phyloP scores from a whole-genome alignment of 1,140 invertebrate species.

The Pygmarrhopalites habei region DNA sequence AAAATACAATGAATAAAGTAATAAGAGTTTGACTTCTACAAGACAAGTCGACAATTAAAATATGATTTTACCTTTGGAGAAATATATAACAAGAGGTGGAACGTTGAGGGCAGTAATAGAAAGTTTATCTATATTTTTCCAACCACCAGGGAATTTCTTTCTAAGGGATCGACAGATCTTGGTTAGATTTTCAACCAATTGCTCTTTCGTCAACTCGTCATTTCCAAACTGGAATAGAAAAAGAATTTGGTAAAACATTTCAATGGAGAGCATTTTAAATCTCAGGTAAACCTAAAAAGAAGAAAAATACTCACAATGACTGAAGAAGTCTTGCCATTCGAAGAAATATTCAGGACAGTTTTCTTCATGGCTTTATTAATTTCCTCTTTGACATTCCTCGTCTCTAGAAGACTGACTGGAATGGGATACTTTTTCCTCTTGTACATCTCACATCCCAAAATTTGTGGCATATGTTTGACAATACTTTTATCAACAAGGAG shows the following conservation, averaged over 20 bases:
- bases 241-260: no score
- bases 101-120: not conserved
- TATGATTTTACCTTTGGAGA: not conserved
- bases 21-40: not conserved
- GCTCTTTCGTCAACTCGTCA: constrained; percentile 18
- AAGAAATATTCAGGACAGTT: constrained; percentile 27
- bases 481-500: constrained; percentile 23
- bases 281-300: no score
- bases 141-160: constrained; percentile 31
- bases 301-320: not conserved
- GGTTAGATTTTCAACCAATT: constrained; percentile 27
- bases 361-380: constrained; percentile 28
- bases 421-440: constrained; percentile 33
- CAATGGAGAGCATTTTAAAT: no score
- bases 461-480: constrained; percentile 20
- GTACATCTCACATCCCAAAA: constrained; percentile 34
- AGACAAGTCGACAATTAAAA: not conserved
- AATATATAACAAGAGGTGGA: not conserved
- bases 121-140: constrained; percentile 31
- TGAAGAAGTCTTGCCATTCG: constrained; percentile 17
- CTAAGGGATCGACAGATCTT: constrained; percentile 21
- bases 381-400: constrained; percentile 3
- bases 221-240: constrained; percentile 26
- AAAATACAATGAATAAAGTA: not conserved
- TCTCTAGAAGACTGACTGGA: constrained; percentile 14